Percentiles rank a stretch among this genome's conserved stretches.
Conservation (phyloP, 2,797 vertebrate species). For the Acanthis flammea region DNA sequence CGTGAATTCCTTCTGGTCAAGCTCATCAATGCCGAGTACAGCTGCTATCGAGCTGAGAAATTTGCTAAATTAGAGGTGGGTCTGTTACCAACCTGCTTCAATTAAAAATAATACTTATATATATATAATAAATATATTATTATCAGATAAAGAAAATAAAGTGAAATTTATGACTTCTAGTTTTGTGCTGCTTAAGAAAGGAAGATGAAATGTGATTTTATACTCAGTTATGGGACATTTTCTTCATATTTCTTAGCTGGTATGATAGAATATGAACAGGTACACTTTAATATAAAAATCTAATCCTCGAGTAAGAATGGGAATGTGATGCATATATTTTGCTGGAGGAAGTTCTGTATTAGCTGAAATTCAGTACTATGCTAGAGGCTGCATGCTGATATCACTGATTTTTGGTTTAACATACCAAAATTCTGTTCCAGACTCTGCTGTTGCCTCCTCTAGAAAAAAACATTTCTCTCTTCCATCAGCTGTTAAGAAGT, state of each 20-base stretch:
- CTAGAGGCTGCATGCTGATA: neutral
- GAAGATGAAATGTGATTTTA: neutral
- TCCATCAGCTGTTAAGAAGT: neutral
- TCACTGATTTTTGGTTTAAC: neutral
- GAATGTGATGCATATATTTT: neutral
- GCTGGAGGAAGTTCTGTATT: neutral
- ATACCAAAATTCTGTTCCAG: neutral
- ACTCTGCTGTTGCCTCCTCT: neutral
- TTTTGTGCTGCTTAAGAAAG: neutral
- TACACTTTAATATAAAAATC: neutral
- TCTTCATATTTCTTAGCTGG: neutral
- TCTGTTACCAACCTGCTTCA: neutral
- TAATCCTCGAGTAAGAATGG: neutral
- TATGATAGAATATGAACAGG: neutral
- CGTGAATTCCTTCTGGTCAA: slow-evolving; percentile 89
- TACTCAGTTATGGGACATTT: neutral
- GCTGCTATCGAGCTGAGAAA: slow-evolving; percentile 92
- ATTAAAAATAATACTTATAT: neutral
- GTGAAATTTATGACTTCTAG: neutral
- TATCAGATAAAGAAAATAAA: neutral
- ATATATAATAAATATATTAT: neutral
- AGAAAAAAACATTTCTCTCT: neutral
- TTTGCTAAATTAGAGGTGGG: slow-evolving; percentile 91
- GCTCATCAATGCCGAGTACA: slow-evolving; percentile 92
- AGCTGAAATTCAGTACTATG: neutral